Conservation (phyloP, 1,140 invertebrate genomes). For the Pachypsylla venusta region DNA sequence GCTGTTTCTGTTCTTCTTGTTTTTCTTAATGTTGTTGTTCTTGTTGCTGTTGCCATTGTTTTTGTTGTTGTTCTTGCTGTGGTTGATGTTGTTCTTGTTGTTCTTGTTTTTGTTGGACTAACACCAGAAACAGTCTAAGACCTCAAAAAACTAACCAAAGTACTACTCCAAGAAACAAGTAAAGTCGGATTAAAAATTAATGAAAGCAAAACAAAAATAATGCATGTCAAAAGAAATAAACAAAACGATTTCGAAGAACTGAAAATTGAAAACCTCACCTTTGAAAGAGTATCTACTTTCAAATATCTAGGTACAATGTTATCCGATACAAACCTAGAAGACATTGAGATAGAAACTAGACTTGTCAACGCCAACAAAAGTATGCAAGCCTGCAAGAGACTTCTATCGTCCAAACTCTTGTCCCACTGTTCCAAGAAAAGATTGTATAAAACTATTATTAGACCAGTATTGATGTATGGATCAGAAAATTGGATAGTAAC, state of each 20-base stretch:
- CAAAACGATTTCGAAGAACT: neutral
- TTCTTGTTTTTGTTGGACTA: constrained; percentile 1
- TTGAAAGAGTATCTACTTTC: neutral
- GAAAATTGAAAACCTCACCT: neutral
- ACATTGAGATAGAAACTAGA: neutral
- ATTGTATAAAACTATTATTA: neutral
- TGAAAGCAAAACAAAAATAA: constrained; percentile 9
- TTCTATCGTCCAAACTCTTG: neutral
- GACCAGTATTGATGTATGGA: constrained; percentile 16
- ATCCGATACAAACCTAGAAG: neutral
- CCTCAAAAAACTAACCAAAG: neutral
- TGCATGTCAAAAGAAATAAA: constrained; percentile 4
- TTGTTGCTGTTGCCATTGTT: too few relatives aligned
- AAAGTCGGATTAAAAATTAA: constrained; percentile 11
- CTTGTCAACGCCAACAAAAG: neutral
- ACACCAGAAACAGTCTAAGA: neutral
- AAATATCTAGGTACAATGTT: neutral
- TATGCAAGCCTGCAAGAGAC: neutral
- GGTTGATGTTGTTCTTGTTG: too few relatives aligned
- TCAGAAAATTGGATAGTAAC: constrained; percentile 16
- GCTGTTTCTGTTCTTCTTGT: too few relatives aligned
- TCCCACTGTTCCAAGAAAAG: neutral
- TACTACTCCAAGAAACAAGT: neutral
- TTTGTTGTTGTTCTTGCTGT: too few relatives aligned
- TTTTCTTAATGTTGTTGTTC: too few relatives aligned